A percentile compares a stretch with the other conserved stretches of the same genome.
Conservation (phyloP, 2,113 vertebrate genomes). For the Thalassoma bifasciatum region DNA sequence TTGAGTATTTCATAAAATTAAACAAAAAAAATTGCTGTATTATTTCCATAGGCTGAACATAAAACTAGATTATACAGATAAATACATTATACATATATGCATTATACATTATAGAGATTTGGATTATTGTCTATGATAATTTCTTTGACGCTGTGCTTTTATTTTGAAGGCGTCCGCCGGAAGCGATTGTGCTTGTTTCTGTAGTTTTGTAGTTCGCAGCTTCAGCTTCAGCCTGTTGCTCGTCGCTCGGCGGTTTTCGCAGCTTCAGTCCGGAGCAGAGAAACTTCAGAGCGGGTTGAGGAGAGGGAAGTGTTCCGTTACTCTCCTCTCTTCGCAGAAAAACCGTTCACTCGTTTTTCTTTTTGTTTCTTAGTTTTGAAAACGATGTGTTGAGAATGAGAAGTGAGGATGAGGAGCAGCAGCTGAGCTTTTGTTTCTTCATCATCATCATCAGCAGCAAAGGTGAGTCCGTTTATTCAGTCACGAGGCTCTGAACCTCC, state of each 20-base stretch:
- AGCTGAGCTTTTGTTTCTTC: neutral
- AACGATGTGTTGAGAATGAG: neutral
- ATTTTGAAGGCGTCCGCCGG: too few relatives aligned
- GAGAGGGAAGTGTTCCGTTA: neutral
- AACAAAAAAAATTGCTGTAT: too few relatives aligned
- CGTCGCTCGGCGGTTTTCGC: neutral
- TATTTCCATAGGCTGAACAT: too few relatives aligned
- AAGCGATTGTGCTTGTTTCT: too few relatives aligned
- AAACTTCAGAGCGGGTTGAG: neutral
- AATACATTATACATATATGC: too few relatives aligned
- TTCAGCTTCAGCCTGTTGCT: conserved; percentile 21
- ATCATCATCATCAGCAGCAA: neutral
- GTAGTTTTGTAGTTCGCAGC: too few relatives aligned
- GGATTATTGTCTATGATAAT: too few relatives aligned
- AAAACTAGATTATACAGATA: too few relatives aligned
- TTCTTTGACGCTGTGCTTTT: too few relatives aligned
- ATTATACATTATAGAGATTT: too few relatives aligned
- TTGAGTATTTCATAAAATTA: too few relatives aligned
- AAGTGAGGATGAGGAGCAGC: conserved; percentile 1
- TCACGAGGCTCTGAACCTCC: neutral
- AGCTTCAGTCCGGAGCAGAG: neutral
- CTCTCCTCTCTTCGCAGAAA: neutral
- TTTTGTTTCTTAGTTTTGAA: neutral
- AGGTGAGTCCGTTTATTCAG: neutral
- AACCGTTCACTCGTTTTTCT: neutral